Evolutionary conservation across 1,140 invertebrate species (phyloP), one percentile per base, ranked within the genome.

Genomic region (Drosophila neocordata): DNA sequence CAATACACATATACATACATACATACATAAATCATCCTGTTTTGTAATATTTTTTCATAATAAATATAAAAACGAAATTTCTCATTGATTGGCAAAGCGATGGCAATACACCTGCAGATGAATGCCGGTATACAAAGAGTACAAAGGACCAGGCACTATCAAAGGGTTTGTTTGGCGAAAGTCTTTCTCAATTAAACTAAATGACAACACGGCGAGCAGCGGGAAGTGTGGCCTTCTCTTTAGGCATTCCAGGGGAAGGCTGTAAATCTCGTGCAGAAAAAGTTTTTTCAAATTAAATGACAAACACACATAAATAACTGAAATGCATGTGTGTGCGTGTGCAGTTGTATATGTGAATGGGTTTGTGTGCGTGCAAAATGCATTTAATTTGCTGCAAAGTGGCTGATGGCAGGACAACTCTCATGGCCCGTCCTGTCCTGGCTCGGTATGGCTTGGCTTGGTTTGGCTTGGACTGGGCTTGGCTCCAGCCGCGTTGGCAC

Each of bases 231-330:
- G 20, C 64, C 44, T 31, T 35, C 27, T 53, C 62, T 48, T 55
- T 62, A 65, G 72, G 64, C 72, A 70, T 62, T 70, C 60, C 41
- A 20, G 20, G 41, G 8, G 68, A 71, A 71, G 70, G 65, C 65
- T 77, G 65, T 76, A 85, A 87, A 85, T 85, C 81, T 85, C 81
- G 67, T 78, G 81, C 62, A 56, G 82, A 13, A 77, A 75, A 85
- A 85, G 72, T 77, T 87, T 85, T 87, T 85, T 63, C 62, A 82
- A 85, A 87, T 85, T 81, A 85, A 85, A 85, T 85, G 82, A 85
- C 80, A 85, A 79, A 70, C 68, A 76, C 72, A 73, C 72, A 84
- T 69, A 84, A 76, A 76, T 76, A 76, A 76, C 73, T 69, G 75
- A 48, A 65, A 27, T 56, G 13, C 13, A 18, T 15, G 72, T 61